Evolutionary conservation across 2,113 vertebrate genomes (phyloP), one percentile per base, ranked within the genome.

Genomic region (Ictidomys tridecemlineatus): DNA sequence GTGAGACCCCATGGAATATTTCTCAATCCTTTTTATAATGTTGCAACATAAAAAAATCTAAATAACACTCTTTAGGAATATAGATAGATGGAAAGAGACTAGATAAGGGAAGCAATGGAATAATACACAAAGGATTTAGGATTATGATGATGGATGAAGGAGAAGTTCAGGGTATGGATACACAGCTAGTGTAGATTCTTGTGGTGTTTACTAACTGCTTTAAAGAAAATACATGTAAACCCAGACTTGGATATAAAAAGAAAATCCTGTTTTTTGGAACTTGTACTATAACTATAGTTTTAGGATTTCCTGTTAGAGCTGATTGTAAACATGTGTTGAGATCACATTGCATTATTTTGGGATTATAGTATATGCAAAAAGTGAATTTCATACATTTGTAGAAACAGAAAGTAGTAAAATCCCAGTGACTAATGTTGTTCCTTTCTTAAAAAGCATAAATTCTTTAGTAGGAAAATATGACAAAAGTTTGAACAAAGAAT

Each of bases 371-470:
- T 70, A 86, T 65, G 42, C 48, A 89, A 89, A 89, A 89, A 76
- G 14, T 56, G 12, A 93, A 91, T 53, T 67, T 79, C 56, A 78
- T 67, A 48, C 20, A 84, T 88, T 87, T 42, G 37, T 87, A 91
- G 76, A 83, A 93, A 65, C 20, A 82, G 28, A 95, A 80, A 51
- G 4, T 34, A 65, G 48, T 56, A 56, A 94, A 93, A 88, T 42
- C 9, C 9, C 53, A 92, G 8, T 77, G 22, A 92, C 13, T 79
- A 92, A 74, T 20, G 85, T 53, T 82, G 45, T 17, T 22, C 20
- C 61, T 94, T 90, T 89, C 34, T 90, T 89, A 56, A 89, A 88
- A 95, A 85, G 73, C 80, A 22, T 65, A 88, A 24, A 77, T 37
- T 22, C 1, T 89, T 79, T 89, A 69, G 16, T 82, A 77, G 85